Evolutionary conservation across 2,888 invertebrate species (phyloP), one percentile per base, ranked within the genome.

Genomic region (Calameuta filiformis): DNA sequence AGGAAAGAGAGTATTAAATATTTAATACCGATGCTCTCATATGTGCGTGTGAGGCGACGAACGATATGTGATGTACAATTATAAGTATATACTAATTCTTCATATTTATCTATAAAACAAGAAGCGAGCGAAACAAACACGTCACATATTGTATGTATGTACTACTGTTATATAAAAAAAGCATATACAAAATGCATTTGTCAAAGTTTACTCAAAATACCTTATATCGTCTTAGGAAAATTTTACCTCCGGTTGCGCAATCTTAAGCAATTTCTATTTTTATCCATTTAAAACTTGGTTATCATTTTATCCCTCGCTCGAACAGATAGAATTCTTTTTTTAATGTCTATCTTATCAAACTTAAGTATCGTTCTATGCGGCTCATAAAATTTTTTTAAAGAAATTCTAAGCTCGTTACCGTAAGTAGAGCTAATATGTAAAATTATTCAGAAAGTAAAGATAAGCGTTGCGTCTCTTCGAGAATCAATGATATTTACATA

Each of bases 31-130:
- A 71, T 34, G 34, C 71, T 31, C 71, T 23, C 31, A 33, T 34
- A 9, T 9, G 34, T 71, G 34, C 71, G 71, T 71, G 11, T 12
- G 30, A 56, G 40, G 9, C 9, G 40, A 71, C 71, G 71, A 71
- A 33, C 71, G 71, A 30, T 31, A 33, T 71, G 71, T 71, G 73
- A 75, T 81, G 81, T 83, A 81, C 81, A 83, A 81, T 81, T 81
- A 80, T 81, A 82, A 71, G 80, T 80, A 80, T 68, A 76, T 34
- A 79, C 79, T 78, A 77, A 78, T 79, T 77, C 80, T 79, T 81
- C 81, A 81, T 81, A 81, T 73, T 78, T 74, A 82, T 79, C 73
- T 76, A 79, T 76, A 76, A 73, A 77, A 69, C 30, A 73, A 73
- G 76, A 76, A 77, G 56, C 56, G 23, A 56, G 56, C 56, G 9